These are phyloP conservation scores for Morpho achilles DNA, from an alignment of 2,888 invertebrate species.

Conservation along the genomic window DNA sequence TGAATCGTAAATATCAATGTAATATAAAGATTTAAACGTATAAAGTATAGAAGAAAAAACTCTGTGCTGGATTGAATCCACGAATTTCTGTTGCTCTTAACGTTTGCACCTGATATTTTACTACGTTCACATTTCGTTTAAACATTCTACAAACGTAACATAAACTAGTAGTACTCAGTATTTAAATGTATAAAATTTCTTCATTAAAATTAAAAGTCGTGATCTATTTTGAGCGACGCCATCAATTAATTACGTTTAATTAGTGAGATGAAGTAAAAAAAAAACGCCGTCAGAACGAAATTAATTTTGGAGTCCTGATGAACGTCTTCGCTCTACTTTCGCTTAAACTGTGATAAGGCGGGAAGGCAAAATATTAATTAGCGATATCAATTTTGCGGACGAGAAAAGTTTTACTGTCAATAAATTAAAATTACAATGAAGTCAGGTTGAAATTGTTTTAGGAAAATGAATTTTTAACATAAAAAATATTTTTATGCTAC, in stretches of 20 bases:
- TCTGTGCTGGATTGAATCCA: too few relatives aligned
- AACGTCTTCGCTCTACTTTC: slow-evolving; percentile 14
- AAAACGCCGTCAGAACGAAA: slow-evolving; percentile 51
- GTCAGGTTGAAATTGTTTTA: background rate
- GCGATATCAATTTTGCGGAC: slow-evolving; percentile 32
- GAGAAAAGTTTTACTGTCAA: slow-evolving; percentile 2
- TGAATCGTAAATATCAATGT: too few relatives aligned
- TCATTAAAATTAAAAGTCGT: slow-evolving; percentile 27
- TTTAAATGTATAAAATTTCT: slow-evolving; percentile 18
- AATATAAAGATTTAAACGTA: too few relatives aligned
- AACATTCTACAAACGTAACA: too few relatives aligned
- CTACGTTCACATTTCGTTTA: too few relatives aligned
- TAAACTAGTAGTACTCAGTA: background rate
- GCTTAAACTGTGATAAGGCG: slow-evolving; percentile 41
- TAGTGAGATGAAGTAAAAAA: slow-evolving; percentile 44
- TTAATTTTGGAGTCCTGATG: slow-evolving; percentile 47
- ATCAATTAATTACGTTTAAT: slow-evolving; percentile 56
- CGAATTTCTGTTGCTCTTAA: too few relatives aligned
- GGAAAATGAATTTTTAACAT: background rate
- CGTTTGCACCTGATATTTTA: too few relatives aligned
- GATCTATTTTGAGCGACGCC: slow-evolving; percentile 35
- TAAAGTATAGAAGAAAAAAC: too few relatives aligned
- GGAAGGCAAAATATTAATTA: slow-evolving; percentile 52
- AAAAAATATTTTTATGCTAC: too few relatives aligned
- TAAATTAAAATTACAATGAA: background rate